Percentiles rank a stretch among this genome's conserved stretches.
phyloP scores from a whole-genome alignment of 2,797 vertebrate genomes.

The Betta splendens region DNA sequence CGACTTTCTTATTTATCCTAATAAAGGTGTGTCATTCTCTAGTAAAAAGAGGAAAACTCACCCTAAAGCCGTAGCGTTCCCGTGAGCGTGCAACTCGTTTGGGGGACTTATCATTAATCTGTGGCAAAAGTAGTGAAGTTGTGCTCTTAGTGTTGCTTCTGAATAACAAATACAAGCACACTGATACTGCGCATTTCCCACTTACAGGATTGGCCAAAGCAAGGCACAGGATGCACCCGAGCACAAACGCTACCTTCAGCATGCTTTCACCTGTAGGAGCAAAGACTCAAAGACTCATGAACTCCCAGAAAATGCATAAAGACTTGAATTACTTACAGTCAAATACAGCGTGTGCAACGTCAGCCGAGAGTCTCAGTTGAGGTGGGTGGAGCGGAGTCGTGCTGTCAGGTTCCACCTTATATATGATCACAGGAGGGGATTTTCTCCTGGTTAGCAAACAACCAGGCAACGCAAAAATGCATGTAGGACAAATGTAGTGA shows the following conservation, averaged over 20 bases:
- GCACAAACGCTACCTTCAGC: conserved; percentile 35
- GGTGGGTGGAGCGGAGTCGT: too few relatives aligned
- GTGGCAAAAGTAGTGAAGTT: not conserved
- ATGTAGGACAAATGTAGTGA: conserved; percentile 2
- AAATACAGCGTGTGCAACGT: too few relatives aligned
- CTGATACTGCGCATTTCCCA: not conserved
- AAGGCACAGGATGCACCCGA: conserved; percentile 43
- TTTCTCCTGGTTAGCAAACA: too few relatives aligned
- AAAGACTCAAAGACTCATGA: too few relatives aligned
- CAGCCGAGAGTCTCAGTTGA: too few relatives aligned
- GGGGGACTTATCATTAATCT: not conserved
- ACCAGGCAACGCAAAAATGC: too few relatives aligned
- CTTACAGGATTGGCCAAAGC: conserved; percentile 37
- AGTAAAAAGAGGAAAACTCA: not conserved
- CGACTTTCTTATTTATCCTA: not conserved
- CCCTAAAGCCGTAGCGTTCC: not conserved
- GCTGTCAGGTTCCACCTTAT: too few relatives aligned
- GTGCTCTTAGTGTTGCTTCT: too few relatives aligned
- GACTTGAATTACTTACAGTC: too few relatives aligned
- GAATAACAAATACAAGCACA: not conserved
- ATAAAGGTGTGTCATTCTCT: not conserved
- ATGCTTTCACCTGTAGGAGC: conserved; percentile 29
- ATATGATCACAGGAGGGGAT: not conserved
- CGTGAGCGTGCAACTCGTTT: not conserved
- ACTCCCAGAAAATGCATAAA: too few relatives aligned